These are phyloP conservation scores for Eidolon helvum DNA, from an alignment of 2,113 vertebrate species.

Conservation along the genomic window DNA sequence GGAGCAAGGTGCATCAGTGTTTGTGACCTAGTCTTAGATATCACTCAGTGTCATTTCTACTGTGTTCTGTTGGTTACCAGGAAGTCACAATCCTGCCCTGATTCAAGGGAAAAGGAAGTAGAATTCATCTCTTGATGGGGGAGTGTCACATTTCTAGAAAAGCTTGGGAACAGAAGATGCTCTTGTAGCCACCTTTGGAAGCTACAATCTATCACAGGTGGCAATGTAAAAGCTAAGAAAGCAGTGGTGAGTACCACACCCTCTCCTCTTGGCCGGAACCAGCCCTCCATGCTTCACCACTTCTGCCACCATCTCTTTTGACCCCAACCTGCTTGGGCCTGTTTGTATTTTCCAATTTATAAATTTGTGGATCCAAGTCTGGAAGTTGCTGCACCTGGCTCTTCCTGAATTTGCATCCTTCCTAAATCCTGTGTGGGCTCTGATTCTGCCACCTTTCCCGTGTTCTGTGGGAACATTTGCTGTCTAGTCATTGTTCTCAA, in stretches of 20 bases:
- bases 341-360: background rate
- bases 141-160: background rate
- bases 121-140: background rate
- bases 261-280: background rate
- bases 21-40: background rate
- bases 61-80: background rate
- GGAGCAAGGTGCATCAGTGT: background rate
- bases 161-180: background rate
- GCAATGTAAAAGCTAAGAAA: background rate
- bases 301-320: background rate
- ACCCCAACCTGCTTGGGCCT: background rate
- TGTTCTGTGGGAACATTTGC: background rate
- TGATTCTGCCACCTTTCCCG: background rate
- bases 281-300: background rate
- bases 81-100: background rate
- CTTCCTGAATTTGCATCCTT: background rate
- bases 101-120: background rate
- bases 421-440: background rate
- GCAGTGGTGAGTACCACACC: accelerated
- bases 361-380: background rate
- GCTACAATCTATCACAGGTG: background rate
- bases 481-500: background rate
- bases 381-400: background rate
- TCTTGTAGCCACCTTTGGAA: background rate
- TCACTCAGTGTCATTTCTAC: background rate